These are phyloP conservation scores for Pagrus major DNA, from an alignment of 2,113 vertebrate genomes.

Conservation along the genomic window DNA sequence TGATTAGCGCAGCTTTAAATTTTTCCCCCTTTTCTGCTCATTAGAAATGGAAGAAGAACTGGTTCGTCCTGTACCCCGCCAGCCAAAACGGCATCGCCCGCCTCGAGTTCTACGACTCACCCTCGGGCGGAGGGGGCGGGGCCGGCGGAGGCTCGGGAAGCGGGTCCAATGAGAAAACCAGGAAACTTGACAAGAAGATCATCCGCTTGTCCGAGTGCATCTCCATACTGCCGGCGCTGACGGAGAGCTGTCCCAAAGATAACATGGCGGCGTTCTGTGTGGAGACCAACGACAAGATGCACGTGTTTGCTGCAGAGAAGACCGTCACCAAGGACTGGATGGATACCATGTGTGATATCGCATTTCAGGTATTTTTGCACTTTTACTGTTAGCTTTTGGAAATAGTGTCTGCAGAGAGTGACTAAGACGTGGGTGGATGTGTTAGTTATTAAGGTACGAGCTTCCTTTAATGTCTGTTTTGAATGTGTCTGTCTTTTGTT, in stretches of 20 bases:
- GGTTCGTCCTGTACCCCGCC: slow-evolving; percentile 93
- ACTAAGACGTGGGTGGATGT: slow-evolving; percentile 16
- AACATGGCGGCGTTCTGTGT: slow-evolving; percentile 91
- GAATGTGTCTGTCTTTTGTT: slow-evolving; percentile 3
- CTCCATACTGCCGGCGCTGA: slow-evolving; percentile 88
- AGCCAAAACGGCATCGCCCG: slow-evolving; percentile 95
- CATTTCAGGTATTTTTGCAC: slow-evolving; percentile 89
- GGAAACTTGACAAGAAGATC: slow-evolving; percentile 92
- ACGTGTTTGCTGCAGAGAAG: slow-evolving; percentile 90
- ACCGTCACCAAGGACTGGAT: slow-evolving; percentile 89
- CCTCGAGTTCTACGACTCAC: slow-evolving; percentile 93
- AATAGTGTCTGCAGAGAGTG: not conserved
- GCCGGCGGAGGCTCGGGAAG: slow-evolving; percentile 81
- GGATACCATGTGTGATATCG: slow-evolving; percentile 92
- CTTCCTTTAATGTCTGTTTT: slow-evolving; percentile 4
- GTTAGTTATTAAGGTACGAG: not conserved
- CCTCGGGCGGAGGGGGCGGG: slow-evolving; percentile 70
- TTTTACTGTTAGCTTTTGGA: not conserved
- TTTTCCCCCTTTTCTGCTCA: not conserved
- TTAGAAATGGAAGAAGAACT: slow-evolving; percentile 97
- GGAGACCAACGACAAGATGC: slow-evolving; percentile 92
- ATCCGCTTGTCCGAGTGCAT: slow-evolving; percentile 95
- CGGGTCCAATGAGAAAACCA: slow-evolving; percentile 85
- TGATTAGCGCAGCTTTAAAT: not conserved
- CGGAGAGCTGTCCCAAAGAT: slow-evolving; percentile 90